Evolutionary conservation across 2,113 vertebrate genomes (phyloP), one percentile per base, ranked within the genome.

Genomic region (Amazona vittata): DNA sequence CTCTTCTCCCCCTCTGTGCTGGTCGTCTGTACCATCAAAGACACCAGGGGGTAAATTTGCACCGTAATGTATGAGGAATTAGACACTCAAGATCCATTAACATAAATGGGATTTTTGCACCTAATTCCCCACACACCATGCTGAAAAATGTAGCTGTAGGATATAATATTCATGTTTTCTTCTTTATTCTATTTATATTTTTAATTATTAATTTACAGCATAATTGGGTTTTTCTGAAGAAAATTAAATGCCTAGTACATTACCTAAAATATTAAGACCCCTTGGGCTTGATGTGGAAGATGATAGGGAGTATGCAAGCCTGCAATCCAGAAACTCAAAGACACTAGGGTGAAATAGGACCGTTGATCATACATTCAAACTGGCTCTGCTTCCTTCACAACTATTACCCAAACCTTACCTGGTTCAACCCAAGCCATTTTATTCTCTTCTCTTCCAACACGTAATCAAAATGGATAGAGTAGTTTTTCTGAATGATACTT

Each of bases 81-180:
- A 98, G 97, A 98, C 97, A 97, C 15, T 13, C 96, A 95, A 98
- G 94, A 95, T 92, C 93, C 95, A 98, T 98, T 98, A 98, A 97
- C 98, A 97, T 97, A 98, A 98, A 98, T 98, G 93, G 97, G 94
- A 97, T 98, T 98, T 98, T 97, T 97, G 97, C 97, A 98, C 98
- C 97, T 98, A 98, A 98, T 98, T 98, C 98, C 98, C 98, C 91
- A 86, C 63, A 96, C 95, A 94, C 92, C 86, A 89, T 73, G 88
- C 95, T 96, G 92, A 94, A 98, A 98, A 97, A 96, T 81, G 96
- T 97, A 95, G 96, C 98, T 73, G 8, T 94, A 98, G 97, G 98
- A 97, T 93, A 97, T 86, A 96, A 97, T 90, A 97, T 83, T 95
- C 92, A 92, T 98, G 96, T 97, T 98, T 98, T 97, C 98, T 92